A percentile compares a stretch with the other conserved stretches of the same genome.
These are phyloP conservation scores for Chydorus sphaericus DNA, from an alignment of 2,888 invertebrate species.

Conservation along the genomic window DNA sequence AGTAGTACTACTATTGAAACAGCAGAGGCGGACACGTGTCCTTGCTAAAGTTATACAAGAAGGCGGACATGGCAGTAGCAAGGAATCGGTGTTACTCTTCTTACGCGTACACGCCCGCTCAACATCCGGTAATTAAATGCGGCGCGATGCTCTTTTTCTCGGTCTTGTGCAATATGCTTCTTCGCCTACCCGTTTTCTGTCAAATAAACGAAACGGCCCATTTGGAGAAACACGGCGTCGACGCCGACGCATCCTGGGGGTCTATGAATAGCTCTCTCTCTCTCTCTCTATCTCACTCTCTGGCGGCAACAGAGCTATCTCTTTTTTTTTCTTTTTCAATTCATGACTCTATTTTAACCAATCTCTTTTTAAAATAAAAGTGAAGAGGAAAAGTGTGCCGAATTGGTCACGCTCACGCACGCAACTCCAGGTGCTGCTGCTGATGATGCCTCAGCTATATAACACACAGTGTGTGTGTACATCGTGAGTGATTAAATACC, in stretches of 20 bases:
- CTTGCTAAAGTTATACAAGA: no score
- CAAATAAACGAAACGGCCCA: constrained; percentile 6
- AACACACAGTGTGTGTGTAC: no score
- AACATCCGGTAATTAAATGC: constrained; percentile 4
- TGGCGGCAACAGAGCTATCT: background rate
- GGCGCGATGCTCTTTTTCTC: background rate
- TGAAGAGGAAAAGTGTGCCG: background rate
- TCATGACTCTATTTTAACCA: background rate
- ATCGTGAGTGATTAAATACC: no score
- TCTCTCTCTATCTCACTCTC: background rate
- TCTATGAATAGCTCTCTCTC: no score
- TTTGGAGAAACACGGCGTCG: background rate
- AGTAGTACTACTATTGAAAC: no score
- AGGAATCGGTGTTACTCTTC: background rate
- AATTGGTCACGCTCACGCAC: no score
- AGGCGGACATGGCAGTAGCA: no score
- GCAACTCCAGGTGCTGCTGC: no score
- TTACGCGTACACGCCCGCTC: background rate
- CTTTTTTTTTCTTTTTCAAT: background rate
- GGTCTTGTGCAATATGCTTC: background rate
- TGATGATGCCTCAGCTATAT: no score
- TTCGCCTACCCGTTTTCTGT: background rate
- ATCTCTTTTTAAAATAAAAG: no score
- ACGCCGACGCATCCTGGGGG: background rate
- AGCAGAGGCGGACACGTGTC: no score